Evolutionary conservation across 2,797 vertebrate genomes (phyloP).

Genomic region (Onychomys torridus): DNA sequence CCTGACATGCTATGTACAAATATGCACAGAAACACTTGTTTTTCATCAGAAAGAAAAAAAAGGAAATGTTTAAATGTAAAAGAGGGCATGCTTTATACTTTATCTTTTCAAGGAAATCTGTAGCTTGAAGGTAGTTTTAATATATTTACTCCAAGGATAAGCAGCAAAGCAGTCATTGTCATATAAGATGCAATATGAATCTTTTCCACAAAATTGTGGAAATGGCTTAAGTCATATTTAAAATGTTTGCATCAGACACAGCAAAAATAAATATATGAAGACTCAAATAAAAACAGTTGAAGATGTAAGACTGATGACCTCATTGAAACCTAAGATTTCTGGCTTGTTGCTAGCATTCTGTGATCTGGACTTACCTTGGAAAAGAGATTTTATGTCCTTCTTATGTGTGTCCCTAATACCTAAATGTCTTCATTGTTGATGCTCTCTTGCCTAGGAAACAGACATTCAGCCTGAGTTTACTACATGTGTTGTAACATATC

Average conservation of each 20-base stretch:
- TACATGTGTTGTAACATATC: background rate
- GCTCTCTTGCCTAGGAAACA: background rate
- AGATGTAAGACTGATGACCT: background rate
- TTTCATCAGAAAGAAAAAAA: background rate
- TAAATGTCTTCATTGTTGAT: background rate
- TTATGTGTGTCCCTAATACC: background rate
- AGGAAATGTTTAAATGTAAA: background rate
- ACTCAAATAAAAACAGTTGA: background rate
- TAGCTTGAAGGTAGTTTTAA: constrained; percentile 14
- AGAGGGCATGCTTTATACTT: background rate
- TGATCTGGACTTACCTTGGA: background rate
- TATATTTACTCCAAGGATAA: constrained; percentile 43
- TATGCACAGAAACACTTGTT: background rate
- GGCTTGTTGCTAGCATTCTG: background rate
- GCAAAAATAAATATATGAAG: background rate
- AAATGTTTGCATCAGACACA: background rate
- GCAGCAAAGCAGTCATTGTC: background rate
- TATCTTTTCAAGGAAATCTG: constrained; percentile 7
- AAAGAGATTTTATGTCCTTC: background rate
- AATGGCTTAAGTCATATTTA: constrained; percentile 3
- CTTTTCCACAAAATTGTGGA: background rate
- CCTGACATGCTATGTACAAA: background rate
- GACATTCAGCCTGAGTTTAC: background rate
- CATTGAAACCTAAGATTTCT: background rate
- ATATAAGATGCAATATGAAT: background rate